phyloP scores from a whole-genome alignment of 2,888 invertebrate genomes.

The Tryphoninae sp. region DNA sequence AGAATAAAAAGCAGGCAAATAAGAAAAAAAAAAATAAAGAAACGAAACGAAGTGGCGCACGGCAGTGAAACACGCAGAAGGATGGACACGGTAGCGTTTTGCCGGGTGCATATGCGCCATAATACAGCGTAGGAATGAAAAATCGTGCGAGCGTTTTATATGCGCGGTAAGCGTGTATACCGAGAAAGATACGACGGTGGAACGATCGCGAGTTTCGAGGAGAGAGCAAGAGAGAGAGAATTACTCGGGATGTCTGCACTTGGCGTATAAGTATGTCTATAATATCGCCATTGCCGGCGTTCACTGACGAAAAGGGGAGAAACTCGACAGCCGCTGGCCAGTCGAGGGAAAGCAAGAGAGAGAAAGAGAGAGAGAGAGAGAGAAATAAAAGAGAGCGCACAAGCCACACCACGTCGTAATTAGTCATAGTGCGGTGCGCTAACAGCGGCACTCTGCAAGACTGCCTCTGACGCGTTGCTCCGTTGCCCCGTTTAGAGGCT shows the following conservation, averaged over 20 bases:
- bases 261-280: slow-evolving; percentile 14
- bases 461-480: slow-evolving; percentile 69
- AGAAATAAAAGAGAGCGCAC: slow-evolving; percentile 50
- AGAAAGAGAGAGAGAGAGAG: slow-evolving; percentile 16
- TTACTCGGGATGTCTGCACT: slow-evolving; percentile 19
- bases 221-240: slow-evolving; percentile 17
- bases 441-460: slow-evolving; percentile 81
- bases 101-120: slow-evolving; percentile 25
- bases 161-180: slow-evolving; percentile 2
- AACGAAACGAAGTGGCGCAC: slow-evolving; percentile 10
- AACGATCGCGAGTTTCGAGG: slow-evolving; percentile 24
- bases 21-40: slow-evolving; percentile 9
- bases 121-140: slow-evolving; percentile 26
- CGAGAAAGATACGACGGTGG: slow-evolving; percentile 23
- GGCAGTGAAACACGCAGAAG: slow-evolving; percentile 8
- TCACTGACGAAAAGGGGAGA: slow-evolving; percentile 43
- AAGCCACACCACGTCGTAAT: slow-evolving; percentile 72
- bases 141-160: slow-evolving; percentile 10
- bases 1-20: not conserved
- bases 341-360: slow-evolving; percentile 23
- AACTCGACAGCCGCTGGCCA: slow-evolving; percentile 44
- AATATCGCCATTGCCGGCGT: slow-evolving; percentile 20
- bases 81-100: slow-evolving; percentile 13
- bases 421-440: slow-evolving; percentile 81
- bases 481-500: slow-evolving; percentile 59